Evolutionary conservation across 92 coral and sea anemone genomes (phyloP).

Genomic region (Siderastrea siderea): DNA sequence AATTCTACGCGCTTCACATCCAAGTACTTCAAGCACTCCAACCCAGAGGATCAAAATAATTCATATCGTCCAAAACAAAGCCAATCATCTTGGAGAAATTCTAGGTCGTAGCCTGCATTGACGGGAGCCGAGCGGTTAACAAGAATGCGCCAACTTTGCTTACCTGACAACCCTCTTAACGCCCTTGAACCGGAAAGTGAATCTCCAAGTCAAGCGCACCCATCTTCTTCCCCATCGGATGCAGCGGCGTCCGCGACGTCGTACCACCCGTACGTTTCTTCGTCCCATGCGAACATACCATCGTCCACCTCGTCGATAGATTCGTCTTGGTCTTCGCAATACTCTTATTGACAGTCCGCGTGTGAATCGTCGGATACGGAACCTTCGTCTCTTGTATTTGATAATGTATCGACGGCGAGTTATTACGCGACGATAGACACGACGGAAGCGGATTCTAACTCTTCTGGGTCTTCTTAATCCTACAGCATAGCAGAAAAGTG

Average conservation of each 20-base stretch:
- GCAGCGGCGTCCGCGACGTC: slow-evolving; percentile 11
- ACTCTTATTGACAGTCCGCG: neutral
- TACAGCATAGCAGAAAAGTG: neutral
- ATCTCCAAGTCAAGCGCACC: neutral
- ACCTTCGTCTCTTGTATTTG: neutral
- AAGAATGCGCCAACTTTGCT: neutral
- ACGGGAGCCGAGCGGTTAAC: neutral
- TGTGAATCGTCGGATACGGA: neutral
- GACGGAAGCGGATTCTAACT: neutral
- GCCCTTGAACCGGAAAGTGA: slow-evolving; percentile 11
- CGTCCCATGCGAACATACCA: slow-evolving; percentile 10
- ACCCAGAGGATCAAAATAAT: no score
- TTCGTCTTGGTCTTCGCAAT: neutral
- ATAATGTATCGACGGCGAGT: slow-evolving; percentile 13
- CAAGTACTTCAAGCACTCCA: no score
- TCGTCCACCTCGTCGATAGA: neutral
- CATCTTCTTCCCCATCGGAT: neutral
- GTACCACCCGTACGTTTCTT: neutral
- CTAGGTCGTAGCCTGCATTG: neutral
- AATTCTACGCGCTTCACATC: no score
- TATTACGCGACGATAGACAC: slow-evolving; percentile 15
- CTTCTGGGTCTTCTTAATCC: neutral
- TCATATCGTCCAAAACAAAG: no score
- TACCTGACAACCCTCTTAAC: slow-evolving; percentile 12
- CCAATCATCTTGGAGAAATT: no score